Conservation (phyloP, 2,797 vertebrate species). For the Psittacula echo region DNA sequence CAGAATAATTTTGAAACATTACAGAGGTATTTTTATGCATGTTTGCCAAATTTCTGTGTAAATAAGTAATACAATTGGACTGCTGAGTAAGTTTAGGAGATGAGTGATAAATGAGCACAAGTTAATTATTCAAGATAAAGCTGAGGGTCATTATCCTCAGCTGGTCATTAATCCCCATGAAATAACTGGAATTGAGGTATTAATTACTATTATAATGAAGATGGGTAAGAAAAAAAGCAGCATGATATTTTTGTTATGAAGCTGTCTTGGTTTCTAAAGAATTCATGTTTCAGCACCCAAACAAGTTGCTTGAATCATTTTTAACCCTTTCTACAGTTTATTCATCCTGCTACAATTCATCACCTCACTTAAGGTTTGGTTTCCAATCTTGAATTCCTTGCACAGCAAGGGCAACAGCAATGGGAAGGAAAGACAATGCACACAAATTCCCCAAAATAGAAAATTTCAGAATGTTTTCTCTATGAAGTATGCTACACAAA, state of each 20-base stretch:
- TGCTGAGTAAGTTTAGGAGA: slow-evolving; percentile 44
- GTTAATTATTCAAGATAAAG: slow-evolving; percentile 46
- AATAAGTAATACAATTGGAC: slow-evolving; percentile 24
- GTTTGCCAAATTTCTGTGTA: slow-evolving; percentile 35
- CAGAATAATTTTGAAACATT: not conserved
- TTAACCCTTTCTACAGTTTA: not conserved
- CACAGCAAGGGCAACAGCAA: not conserved
- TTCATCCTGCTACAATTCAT: not conserved
- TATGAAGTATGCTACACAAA: not conserved
- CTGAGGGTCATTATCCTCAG: slow-evolving; percentile 56
- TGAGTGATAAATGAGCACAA: slow-evolving; percentile 42
- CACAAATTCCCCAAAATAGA: not conserved
- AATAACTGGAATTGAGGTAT: slow-evolving; percentile 47
- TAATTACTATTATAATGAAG: slow-evolving; percentile 63
- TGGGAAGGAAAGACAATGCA: not conserved
- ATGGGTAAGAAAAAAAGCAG: not conserved
- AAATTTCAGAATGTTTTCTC: not conserved
- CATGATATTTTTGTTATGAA: slow-evolving; percentile 34
- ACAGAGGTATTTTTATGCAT: not conserved
- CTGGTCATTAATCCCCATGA: slow-evolving; percentile 55
- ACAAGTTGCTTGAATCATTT: not conserved
- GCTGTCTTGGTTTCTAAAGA: slow-evolving; percentile 10
- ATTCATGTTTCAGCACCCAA: not conserved
- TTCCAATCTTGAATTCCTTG: not conserved
- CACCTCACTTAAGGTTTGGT: not conserved